A percentile compares a stretch with the other conserved stretches of the same genome.
phyloP scores from a whole-genome alignment of 2,888 invertebrate species.

The Boloria euphrosyne region DNA sequence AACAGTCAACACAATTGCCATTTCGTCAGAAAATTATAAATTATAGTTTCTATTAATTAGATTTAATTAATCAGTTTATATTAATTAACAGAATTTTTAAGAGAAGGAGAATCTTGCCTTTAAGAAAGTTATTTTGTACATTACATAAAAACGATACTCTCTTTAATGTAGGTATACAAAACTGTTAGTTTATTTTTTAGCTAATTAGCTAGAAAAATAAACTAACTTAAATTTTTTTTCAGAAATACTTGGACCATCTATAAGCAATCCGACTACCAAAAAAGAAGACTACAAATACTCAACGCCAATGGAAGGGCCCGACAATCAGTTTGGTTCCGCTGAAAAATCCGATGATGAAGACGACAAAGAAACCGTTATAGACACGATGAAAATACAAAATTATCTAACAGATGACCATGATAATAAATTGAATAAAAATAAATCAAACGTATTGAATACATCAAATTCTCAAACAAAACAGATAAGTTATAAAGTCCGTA shows the following conservation, averaged over 20 bases:
- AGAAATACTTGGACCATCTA: slow-evolving; percentile 89
- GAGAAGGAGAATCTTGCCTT: background rate
- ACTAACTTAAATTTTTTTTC: slow-evolving; percentile 48
- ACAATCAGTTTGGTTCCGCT: slow-evolving; percentile 87
- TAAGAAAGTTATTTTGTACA: background rate
- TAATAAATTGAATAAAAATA: slow-evolving; percentile 55
- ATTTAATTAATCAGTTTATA: too few species aligned
- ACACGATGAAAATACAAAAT: slow-evolving; percentile 44
- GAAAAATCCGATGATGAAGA: slow-evolving; percentile 87
- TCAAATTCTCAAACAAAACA: slow-evolving; percentile 55
- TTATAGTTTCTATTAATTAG: too few species aligned
- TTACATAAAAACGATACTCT: too few species aligned
- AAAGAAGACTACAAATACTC: slow-evolving; percentile 82
- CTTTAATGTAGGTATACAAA: too few species aligned
- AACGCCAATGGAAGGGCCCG: slow-evolving; percentile 78
- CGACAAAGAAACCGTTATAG: slow-evolving; percentile 57
- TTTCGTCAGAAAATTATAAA: background rate
- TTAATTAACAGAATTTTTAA: too few species aligned
- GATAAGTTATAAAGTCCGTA: slow-evolving; percentile 71
- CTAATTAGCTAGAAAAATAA: too few species aligned
- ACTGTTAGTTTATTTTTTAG: too few species aligned
- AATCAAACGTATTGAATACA: slow-evolving; percentile 50
- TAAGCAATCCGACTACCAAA: slow-evolving; percentile 65
- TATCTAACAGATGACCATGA: slow-evolving; percentile 38
- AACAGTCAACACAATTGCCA: too few species aligned